These are phyloP conservation scores for Eupristina koningsbergeri DNA, from an alignment of 1,140 invertebrate genomes.

Conservation along the genomic window DNA sequence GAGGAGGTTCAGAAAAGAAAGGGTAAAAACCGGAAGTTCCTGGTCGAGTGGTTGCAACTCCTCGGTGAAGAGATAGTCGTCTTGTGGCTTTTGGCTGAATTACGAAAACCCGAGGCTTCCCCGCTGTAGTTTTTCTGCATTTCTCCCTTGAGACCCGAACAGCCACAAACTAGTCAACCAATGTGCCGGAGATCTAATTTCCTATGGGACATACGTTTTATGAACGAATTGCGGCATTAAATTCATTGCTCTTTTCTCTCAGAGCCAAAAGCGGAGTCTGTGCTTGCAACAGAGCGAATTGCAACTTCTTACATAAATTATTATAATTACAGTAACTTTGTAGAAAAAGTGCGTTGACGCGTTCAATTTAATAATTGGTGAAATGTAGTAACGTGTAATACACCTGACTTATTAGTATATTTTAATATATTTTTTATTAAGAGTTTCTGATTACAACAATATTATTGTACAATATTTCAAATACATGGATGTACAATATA, in stretches of 20 bases:
- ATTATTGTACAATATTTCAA: background rate
- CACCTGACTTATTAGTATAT: background rate
- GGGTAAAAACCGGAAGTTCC: slow-evolving; percentile 29
- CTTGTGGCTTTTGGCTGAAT: background rate
- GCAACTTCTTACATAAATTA: background rate
- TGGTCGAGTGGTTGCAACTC: background rate
- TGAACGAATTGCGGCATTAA: background rate
- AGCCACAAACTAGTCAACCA: background rate
- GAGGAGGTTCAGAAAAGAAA: background rate
- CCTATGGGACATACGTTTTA: background rate
- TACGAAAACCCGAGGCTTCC: background rate
- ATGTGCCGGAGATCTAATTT: background rate
- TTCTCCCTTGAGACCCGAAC: background rate
- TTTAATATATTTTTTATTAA: too few relatives aligned
- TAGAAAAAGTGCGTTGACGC: background rate
- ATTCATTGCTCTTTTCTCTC: background rate
- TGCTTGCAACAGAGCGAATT: background rate
- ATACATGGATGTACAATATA: too few relatives aligned
- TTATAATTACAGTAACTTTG: background rate
- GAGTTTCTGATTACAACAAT: background rate
- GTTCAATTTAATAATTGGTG: background rate
- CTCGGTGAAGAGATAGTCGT: background rate
- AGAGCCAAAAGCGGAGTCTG: background rate
- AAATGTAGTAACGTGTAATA: background rate
- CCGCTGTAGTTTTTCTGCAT: background rate